Conservation (phyloP, 2,888 invertebrate genomes). For the Boloria euphrosyne region DNA sequence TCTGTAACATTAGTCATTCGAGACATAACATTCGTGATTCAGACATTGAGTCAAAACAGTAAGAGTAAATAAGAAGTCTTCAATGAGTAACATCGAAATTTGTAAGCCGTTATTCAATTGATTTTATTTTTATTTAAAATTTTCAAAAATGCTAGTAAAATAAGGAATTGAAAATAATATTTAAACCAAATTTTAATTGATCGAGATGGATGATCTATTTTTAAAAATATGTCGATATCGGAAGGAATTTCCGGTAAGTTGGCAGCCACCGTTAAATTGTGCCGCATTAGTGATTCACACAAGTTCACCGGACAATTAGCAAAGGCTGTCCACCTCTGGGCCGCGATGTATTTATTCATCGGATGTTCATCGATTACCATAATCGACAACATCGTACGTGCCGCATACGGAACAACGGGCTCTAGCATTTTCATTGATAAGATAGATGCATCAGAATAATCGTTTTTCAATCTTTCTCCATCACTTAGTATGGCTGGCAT, state of each 20-base stretch:
- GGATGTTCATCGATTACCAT: conserved; percentile 80
- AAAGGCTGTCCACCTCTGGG: conserved; percentile 81
- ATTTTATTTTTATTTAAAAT: conserved; percentile 34
- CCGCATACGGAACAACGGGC: conserved; percentile 73
- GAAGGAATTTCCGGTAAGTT: conserved; percentile 49
- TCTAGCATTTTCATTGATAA: conserved; percentile 62
- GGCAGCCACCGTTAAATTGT: conserved; percentile 65
- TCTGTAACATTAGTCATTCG: conserved; percentile 64
- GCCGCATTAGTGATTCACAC: conserved; percentile 74
- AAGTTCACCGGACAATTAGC: conserved; percentile 80
- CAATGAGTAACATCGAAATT: conserved; percentile 57
- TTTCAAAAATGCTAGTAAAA: conserved; percentile 9
- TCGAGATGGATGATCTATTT: conserved; percentile 6
- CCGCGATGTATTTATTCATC: conserved; percentile 78
- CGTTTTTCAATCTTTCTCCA: conserved; percentile 19
- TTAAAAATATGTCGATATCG: conserved; percentile 26
- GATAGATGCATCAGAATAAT: conserved; percentile 61
- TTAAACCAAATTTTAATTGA: too few species aligned
- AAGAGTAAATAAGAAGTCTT: conserved; percentile 57
- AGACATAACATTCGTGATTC: conserved; percentile 69
- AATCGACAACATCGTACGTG: conserved; percentile 77
- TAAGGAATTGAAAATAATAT: not conserved
- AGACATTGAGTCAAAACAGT: conserved; percentile 70
- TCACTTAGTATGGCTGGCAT: not conserved
- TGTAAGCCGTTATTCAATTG: conserved; percentile 42